Evolutionary conservation across 1,140 invertebrate genomes (phyloP).

Genomic region (Hypsibius dujardini): DNA sequence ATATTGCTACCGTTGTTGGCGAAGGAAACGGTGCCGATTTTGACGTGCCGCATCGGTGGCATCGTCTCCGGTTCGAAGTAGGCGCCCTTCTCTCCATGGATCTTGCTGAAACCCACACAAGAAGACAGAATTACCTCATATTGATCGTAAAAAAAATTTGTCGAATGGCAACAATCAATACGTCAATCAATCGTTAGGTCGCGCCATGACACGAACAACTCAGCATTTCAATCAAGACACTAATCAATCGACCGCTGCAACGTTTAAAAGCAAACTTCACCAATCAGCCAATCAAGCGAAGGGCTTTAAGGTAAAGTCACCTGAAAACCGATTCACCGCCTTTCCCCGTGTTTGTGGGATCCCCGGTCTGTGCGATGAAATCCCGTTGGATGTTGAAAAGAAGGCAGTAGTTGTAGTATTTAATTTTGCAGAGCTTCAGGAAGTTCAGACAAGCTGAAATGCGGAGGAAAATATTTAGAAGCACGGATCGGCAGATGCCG

Average conservation of each 20-base stretch:
- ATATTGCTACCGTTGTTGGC: constrained; percentile 80
- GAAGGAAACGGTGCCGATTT: constrained; percentile 73
- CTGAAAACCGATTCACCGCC: constrained; percentile 66
- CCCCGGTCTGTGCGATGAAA: constrained; percentile 94
- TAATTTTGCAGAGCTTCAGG: constrained; percentile 89
- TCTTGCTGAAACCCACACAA: constrained; percentile 31
- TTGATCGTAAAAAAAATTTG: no score
- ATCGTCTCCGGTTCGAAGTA: constrained; percentile 79
- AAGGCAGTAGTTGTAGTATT: constrained; percentile 91
- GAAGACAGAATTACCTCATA: no score
- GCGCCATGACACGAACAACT: constrained; percentile 13
- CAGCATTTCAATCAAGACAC: neutral
- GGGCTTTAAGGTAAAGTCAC: neutral
- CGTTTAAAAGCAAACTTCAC: no score
- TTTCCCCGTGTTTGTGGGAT: constrained; percentile 73
- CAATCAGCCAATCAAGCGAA: no score
- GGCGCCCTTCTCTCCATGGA: constrained; percentile 66
- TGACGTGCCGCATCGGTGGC: constrained; percentile 75
- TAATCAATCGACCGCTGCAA: no score
- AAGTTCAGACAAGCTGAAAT: constrained; percentile 76
- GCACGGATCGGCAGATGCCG: constrained; percentile 15
- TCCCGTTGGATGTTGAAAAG: constrained; percentile 80
- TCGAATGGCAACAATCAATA: neutral
- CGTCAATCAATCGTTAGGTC: constrained; percentile 16
- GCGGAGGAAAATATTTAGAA: constrained; percentile 12